These are phyloP conservation scores for Pempheris klunzingeri DNA, from an alignment of 2,797 vertebrate species.

Conservation along the genomic window DNA sequence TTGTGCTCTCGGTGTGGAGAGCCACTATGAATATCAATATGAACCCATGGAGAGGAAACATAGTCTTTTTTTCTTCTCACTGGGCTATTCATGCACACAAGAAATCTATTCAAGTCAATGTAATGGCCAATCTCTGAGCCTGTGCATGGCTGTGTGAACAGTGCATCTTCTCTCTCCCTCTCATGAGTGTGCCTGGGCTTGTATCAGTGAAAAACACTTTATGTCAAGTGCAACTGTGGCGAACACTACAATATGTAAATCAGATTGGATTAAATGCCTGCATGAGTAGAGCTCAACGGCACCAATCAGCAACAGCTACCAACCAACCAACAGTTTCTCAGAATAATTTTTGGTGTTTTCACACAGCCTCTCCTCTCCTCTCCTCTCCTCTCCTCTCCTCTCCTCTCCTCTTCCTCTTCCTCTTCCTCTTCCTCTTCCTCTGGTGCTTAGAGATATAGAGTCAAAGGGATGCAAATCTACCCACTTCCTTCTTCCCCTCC, in stretches of 20 bases:
- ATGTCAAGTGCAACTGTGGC: constrained; percentile 81
- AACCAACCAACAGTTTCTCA: constrained; percentile 51
- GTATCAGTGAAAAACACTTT: constrained; percentile 79
- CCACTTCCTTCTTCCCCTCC: constrained; percentile 78
- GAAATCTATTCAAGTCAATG: constrained; percentile 82
- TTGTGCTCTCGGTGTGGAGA: constrained; percentile 80
- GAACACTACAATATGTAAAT: constrained; percentile 80
- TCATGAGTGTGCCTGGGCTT: constrained; percentile 59
- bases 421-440: constrained; percentile 59
- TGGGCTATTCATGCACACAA: constrained; percentile 81
- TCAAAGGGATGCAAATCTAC: constrained; percentile 85
- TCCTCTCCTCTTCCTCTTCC: constrained; percentile 3
- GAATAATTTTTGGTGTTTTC: constrained; percentile 55
- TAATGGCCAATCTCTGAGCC: constrained; percentile 79
- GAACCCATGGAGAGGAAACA: constrained; percentile 79
- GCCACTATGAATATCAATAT: constrained; percentile 85
- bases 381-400: constrained; percentile 7
- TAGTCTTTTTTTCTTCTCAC: constrained; percentile 67
- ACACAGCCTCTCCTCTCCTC: constrained; percentile 46
- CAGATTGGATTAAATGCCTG: constrained; percentile 74
- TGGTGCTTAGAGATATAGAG: constrained; percentile 79
- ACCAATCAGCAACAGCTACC: constrained; percentile 59
- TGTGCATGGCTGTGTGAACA: constrained; percentile 73
- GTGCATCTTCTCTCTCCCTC: constrained; percentile 60
- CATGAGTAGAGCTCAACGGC: constrained; percentile 56